Conservation (phyloP, 2,888 invertebrate species). For the Odontocerum albicorne region DNA sequence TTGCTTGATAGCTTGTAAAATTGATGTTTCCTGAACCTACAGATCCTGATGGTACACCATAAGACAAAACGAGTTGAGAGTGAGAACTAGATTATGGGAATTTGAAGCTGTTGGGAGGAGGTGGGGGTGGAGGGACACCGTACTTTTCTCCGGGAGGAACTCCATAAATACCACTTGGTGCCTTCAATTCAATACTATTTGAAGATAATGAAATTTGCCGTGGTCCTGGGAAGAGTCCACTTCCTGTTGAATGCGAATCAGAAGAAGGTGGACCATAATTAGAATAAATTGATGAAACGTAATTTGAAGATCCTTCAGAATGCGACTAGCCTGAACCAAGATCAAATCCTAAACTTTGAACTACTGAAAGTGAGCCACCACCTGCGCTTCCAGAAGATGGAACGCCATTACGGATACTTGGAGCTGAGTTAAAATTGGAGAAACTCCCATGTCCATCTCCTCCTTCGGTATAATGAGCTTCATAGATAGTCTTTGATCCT, state of each 20-base stretch:
- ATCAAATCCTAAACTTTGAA: constrained; percentile 50
- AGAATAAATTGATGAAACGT: constrained; percentile 39
- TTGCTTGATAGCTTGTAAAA: constrained; percentile 80
- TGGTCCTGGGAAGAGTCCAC: constrained; percentile 46
- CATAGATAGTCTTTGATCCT: constrained; percentile 50
- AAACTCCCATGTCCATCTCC: constrained; percentile 40
- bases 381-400: constrained; percentile 20
- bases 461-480: constrained; percentile 54
- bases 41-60: constrained; percentile 49
- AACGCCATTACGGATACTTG: constrained; percentile 35
- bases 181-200: constrained; percentile 50
- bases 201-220: constrained; percentile 42
- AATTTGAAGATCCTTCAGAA: neutral
- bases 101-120: constrained; percentile 38
- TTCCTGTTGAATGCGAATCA: constrained; percentile 42
- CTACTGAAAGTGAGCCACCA: constrained; percentile 38
- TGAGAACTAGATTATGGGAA: constrained; percentile 38
- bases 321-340: constrained; percentile 17
- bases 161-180: constrained; percentile 64
- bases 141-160: constrained; percentile 59
- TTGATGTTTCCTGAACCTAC: constrained; percentile 51
- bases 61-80: constrained; percentile 48
- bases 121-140: constrained; percentile 46
- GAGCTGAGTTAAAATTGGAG: constrained; percentile 35
- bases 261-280: constrained; percentile 52